Evolutionary conservation across 2,797 vertebrate species (phyloP).

Genomic region (Pseudotriccus pelzelni): DNA sequence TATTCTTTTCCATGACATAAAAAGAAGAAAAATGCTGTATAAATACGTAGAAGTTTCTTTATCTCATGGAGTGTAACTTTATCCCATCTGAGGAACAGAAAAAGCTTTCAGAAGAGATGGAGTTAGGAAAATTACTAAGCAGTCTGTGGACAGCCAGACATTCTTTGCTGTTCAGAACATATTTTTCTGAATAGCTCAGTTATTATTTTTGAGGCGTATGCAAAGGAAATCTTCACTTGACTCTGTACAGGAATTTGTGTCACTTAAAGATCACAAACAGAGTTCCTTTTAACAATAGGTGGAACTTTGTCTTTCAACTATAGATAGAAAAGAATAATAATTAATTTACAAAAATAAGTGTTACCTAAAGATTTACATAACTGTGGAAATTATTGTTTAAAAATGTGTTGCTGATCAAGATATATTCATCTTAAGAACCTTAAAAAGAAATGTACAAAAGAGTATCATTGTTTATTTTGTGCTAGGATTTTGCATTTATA

Average conservation of each 20-base stretch:
- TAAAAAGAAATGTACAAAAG: not conserved
- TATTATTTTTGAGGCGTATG: not conserved
- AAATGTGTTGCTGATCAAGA: not conserved
- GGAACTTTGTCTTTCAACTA: not conserved
- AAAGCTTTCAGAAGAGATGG: constrained; percentile 1
- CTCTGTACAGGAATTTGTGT: not conserved
- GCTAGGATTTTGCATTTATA: not conserved
- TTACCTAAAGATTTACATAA: not conserved
- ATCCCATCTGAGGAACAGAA: not conserved
- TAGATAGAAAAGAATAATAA: not conserved
- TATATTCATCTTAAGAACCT: not conserved
- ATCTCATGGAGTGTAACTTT: not conserved
- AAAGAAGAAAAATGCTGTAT: constrained; percentile 9
- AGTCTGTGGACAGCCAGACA: not conserved
- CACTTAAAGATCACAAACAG: not conserved
- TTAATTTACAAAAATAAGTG: not conserved
- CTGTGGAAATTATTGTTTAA: not conserved
- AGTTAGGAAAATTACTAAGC: not conserved
- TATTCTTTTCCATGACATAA: not conserved
- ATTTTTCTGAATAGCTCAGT: not conserved
- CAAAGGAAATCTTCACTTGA: not conserved
- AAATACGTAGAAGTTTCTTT: constrained; percentile 17
- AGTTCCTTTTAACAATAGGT: not conserved
- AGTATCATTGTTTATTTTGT: not conserved
- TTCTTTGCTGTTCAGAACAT: not conserved